Percentiles rank a stretch among this genome's conserved stretches.
Evolutionary conservation across 2,113 vertebrate genomes (phyloP).

Genomic region (Callochromis pleurospilus): DNA sequence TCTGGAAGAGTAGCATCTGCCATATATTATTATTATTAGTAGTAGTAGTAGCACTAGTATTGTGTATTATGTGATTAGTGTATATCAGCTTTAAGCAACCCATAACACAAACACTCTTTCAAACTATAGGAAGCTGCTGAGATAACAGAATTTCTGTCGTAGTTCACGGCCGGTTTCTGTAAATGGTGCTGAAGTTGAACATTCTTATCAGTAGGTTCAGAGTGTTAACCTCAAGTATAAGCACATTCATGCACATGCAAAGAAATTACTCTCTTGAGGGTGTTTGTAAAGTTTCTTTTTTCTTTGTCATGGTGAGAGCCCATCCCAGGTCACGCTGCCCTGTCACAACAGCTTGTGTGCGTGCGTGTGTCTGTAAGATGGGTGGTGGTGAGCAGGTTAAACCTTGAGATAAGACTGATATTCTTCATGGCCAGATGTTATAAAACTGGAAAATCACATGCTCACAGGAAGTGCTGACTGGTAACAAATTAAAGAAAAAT

Average conservation of each 20-base stretch:
- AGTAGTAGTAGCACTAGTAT: neutral
- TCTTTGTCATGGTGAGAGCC: neutral
- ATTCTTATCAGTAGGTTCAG: neutral
- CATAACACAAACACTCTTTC: neutral
- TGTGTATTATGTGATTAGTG: neutral
- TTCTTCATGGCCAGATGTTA: neutral
- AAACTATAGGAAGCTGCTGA: neutral
- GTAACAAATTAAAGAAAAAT: neutral
- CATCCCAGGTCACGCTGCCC: slow-evolving; percentile 3
- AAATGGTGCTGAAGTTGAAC: neutral
- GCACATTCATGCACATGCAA: neutral
- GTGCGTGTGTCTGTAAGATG: neutral
- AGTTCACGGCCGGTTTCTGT: neutral
- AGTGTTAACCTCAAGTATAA: accelerated
- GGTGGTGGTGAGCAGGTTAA: neutral
- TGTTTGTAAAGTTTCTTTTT: neutral
- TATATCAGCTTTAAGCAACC: neutral
- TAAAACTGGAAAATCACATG: neutral
- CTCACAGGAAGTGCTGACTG: neutral
- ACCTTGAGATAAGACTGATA: slow-evolving; percentile 49
- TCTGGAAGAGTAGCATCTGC: neutral
- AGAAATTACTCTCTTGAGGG: neutral
- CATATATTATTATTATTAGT: accelerated
- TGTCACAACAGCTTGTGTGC: neutral
- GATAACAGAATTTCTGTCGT: neutral